A percentile compares a stretch with the other conserved stretches of the same genome.
phyloP scores from a whole-genome alignment of 2,888 invertebrate genomes.

The Caenorhabditis doughertyi region DNA sequence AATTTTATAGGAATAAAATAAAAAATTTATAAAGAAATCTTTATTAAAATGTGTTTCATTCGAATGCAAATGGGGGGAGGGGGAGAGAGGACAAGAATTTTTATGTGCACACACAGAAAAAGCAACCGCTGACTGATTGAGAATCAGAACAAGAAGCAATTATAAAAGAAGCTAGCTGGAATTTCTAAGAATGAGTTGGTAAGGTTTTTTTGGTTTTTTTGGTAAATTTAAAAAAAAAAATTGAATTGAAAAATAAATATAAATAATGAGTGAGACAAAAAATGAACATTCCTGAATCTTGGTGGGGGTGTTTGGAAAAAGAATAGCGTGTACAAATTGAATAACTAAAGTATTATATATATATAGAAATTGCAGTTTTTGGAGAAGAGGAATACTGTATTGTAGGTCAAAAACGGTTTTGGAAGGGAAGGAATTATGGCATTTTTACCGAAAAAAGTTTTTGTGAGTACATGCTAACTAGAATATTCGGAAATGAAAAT shows the following conservation, averaged over 20 bases:
- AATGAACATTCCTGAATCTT: slow-evolving; percentile 25
- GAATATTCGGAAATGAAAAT: neutral
- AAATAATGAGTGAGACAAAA: slow-evolving; percentile 5
- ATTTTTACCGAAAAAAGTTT: slow-evolving; percentile 32
- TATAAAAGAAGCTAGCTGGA: slow-evolving; percentile 44
- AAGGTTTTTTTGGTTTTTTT: neutral
- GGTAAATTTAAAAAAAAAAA: too few relatives aligned
- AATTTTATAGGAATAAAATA: neutral
- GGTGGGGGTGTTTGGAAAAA: neutral
- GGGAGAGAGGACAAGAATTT: too few relatives aligned
- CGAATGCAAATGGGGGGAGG: slow-evolving; percentile 26
- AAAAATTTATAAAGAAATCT: neutral
- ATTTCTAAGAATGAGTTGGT: slow-evolving; percentile 43
- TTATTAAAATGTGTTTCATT: slow-evolving; percentile 18
- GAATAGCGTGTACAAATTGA: neutral
- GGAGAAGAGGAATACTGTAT: slow-evolving; percentile 23
- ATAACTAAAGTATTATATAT: slow-evolving; percentile 17
- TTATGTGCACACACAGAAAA: slow-evolving; percentile 46
- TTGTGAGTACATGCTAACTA: slow-evolving; percentile 19
- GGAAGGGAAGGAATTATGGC: slow-evolving; percentile 52
- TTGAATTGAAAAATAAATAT: slow-evolving; percentile 37
- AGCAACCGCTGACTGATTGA: slow-evolving; percentile 38
- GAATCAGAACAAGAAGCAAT: slow-evolving; percentile 31
- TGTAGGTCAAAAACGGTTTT: slow-evolving; percentile 6
- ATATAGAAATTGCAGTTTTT: slow-evolving; percentile 1